phyloP scores from a whole-genome alignment of 2,113 vertebrate genomes.

The Halichoeres trimaculatus region DNA sequence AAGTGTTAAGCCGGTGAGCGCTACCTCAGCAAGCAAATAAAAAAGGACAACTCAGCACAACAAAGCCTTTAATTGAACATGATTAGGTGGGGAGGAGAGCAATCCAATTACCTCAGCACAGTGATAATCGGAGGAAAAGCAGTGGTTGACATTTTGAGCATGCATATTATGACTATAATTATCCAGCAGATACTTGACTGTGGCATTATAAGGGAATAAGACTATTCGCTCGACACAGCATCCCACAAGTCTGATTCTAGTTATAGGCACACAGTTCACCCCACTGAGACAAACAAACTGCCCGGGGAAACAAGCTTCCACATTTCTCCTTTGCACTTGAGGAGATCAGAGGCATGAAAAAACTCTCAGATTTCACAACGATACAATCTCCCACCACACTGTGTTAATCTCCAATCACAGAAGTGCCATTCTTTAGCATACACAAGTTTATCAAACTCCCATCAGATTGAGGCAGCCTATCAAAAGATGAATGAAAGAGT shows the following conservation, averaged over 20 bases:
- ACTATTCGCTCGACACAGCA: neutral
- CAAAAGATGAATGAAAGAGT: conserved; percentile 38
- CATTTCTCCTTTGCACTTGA: conserved; percentile 15
- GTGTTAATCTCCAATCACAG: conserved; percentile 55
- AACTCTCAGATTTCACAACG: conserved; percentile 45
- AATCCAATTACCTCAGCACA: conserved; percentile 61
- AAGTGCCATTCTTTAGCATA: conserved; percentile 53
- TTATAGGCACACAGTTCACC: neutral
- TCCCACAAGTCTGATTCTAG: neutral
- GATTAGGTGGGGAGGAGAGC: conserved; percentile 42
- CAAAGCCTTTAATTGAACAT: conserved; percentile 61
- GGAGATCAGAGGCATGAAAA: conserved; percentile 41
- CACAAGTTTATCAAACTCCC: conserved; percentile 55
- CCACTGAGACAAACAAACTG: conserved; percentile 3
- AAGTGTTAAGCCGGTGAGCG: conserved; percentile 27
- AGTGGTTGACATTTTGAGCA: conserved; percentile 57
- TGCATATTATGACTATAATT: conserved; percentile 55
- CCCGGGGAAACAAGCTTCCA: neutral
- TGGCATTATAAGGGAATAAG: conserved; percentile 31
- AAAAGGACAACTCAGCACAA: conserved; percentile 19
- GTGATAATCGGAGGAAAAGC: conserved; percentile 60
- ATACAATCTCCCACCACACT: conserved; percentile 30
- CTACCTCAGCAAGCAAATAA: conserved; percentile 50
- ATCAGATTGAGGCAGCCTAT: conserved; percentile 55
- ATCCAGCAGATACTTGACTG: conserved; percentile 22